phyloP scores from a whole-genome alignment of 2,797 vertebrate genomes.

The Xiphorhynchus erythropygius region DNA sequence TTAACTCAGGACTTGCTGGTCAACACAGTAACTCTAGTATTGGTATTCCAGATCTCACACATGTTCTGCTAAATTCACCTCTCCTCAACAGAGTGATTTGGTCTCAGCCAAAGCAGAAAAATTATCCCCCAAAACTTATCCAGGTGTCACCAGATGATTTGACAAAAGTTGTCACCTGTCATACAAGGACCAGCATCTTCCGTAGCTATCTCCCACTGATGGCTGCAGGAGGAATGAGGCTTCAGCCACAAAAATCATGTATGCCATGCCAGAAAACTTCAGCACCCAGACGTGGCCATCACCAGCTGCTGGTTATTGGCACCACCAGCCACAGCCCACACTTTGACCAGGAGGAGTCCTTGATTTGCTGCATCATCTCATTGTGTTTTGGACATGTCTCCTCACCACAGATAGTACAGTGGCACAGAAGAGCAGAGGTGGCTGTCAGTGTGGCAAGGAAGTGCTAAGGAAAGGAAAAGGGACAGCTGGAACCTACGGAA shows the following conservation, averaged over 20 bases:
- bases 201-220: accelerated
- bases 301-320: background rate
- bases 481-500: conserved; percentile 26
- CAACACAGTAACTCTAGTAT: background rate
- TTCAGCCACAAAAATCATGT: background rate
- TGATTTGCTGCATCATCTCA: conserved; percentile 45
- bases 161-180: background rate
- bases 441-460: background rate
- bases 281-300: accelerated
- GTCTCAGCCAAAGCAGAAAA: background rate
- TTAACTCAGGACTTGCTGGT: background rate
- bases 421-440: background rate
- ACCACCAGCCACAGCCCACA: background rate
- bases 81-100: background rate
- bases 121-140: background rate
- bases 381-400: background rate
- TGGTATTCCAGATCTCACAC: background rate
- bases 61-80: background rate
- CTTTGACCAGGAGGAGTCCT: conserved; percentile 39
- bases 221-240: background rate
- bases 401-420: background rate
- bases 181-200: background rate
- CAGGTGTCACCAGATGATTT: background rate
- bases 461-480: conserved; percentile 1
- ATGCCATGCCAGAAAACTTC: background rate